phyloP scores from a whole-genome alignment of 2,888 invertebrate genomes.

The Melipona bicolor region DNA sequence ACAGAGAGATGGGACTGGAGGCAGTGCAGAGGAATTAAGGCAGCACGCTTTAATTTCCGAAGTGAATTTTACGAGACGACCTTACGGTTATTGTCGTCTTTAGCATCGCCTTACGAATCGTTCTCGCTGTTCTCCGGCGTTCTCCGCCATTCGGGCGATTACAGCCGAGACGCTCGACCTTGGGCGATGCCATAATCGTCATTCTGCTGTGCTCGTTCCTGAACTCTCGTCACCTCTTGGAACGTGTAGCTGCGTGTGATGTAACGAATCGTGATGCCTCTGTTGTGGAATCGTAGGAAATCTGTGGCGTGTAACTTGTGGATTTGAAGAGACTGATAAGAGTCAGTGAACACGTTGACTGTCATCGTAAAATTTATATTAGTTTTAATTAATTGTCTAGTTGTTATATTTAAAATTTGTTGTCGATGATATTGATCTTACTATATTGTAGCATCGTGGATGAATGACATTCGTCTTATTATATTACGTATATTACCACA shows the following conservation, averaged over 20 bases:
- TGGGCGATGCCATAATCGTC: slow-evolving; percentile 37
- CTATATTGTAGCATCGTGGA: too few species aligned
- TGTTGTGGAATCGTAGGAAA: background rate
- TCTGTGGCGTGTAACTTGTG: background rate
- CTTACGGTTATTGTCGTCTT: slow-evolving; percentile 59
- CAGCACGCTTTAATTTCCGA: slow-evolving; percentile 63
- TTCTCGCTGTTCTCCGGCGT: background rate
- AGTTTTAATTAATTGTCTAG: too few species aligned
- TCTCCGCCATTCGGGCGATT: background rate
- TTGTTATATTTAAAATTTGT: too few species aligned
- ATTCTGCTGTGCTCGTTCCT: slow-evolving; percentile 23
- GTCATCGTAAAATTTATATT: too few species aligned
- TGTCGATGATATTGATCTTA: too few species aligned
- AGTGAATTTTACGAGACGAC: slow-evolving; percentile 63
- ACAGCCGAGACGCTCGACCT: slow-evolving; percentile 24
- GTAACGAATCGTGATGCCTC: background rate
- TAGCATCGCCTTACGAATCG: slow-evolving; percentile 14
- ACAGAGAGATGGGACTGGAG: background rate
- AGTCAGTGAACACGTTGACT: too few species aligned
- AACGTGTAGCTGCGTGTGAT: slow-evolving; percentile 5
- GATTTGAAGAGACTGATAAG: background rate
- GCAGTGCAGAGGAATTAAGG: slow-evolving; percentile 53
- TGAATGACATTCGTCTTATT: too few species aligned
- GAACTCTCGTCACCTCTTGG: background rate
- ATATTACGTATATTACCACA: too few species aligned